Percentiles rank a stretch among this genome's conserved stretches.
These are phyloP conservation scores for Aphelinus certus DNA, from an alignment of 1,140 invertebrate genomes.

Conservation along the genomic window DNA sequence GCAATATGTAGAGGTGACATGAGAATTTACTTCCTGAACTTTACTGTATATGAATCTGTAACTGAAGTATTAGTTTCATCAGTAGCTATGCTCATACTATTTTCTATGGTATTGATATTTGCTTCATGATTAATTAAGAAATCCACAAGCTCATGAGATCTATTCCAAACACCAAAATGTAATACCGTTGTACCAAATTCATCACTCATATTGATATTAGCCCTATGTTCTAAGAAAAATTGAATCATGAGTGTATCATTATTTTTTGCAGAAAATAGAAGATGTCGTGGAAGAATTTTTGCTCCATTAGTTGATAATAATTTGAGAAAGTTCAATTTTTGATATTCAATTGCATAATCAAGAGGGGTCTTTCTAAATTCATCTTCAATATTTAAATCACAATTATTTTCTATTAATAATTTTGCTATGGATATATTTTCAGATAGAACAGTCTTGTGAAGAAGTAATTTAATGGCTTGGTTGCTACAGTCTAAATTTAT, in stretches of 20 bases:
- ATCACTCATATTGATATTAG: conserved; percentile 12
- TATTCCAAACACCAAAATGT: conserved; percentile 31
- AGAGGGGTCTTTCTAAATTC: background rate
- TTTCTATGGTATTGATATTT: background rate
- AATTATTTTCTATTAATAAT: conserved; percentile 18
- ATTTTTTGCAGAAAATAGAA: conserved; percentile 2
- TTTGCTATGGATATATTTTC: background rate
- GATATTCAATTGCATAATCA: conserved; percentile 19
- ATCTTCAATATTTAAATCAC: conserved; percentile 16
- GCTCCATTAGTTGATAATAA: conserved; percentile 6
- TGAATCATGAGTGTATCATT: background rate
- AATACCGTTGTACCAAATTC: conserved; percentile 29
- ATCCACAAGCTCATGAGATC: background rate
- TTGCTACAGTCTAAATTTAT: background rate
- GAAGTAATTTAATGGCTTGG: background rate
- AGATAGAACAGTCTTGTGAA: background rate
- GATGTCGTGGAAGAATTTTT: background rate
- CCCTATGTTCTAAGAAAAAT: conserved; percentile 5
- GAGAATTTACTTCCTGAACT: conserved; percentile 14
- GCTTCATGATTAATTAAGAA: conserved; percentile 14
- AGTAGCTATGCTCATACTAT: background rate
- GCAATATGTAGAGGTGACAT: conserved; percentile 30
- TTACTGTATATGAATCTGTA: conserved; percentile 1
- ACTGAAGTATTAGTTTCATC: background rate
- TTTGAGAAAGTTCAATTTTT: conserved; percentile 4